Conservation (phyloP, 2,888 invertebrate species). For the Yponomeuta evonymella region DNA sequence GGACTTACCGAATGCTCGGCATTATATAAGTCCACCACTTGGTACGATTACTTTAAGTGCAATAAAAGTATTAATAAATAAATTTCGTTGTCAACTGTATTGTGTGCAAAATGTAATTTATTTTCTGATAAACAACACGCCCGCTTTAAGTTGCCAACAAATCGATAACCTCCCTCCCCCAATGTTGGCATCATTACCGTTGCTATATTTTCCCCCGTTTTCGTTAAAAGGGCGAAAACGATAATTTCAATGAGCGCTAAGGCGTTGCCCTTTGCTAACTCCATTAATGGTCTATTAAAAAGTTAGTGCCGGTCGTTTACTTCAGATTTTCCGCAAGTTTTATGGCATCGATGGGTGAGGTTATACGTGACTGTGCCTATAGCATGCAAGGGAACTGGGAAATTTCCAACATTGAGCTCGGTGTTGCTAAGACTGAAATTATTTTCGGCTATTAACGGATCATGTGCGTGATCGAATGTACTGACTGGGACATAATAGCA, state of each 20-base stretch:
- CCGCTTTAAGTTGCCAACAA: neutral
- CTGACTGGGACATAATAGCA: too few relatives aligned
- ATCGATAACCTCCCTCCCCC: neutral
- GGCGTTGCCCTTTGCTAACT: conserved; percentile 30
- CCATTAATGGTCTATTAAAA: conserved; percentile 45
- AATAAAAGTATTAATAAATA: too few relatives aligned
- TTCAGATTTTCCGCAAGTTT: conserved; percentile 36
- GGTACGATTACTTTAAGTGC: too few relatives aligned
- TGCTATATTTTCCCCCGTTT: neutral
- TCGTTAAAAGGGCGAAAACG: conserved; percentile 22
- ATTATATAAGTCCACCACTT: too few relatives aligned
- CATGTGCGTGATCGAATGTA: too few relatives aligned
- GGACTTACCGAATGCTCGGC: too few relatives aligned
- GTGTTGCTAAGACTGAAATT: too few relatives aligned
- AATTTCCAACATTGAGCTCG: neutral
- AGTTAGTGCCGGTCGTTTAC: conserved; percentile 46
- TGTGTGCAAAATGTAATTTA: too few relatives aligned
- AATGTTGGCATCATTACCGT: neutral
- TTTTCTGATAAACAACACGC: neutral
- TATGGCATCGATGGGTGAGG: conserved; percentile 23
- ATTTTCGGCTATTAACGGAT: too few relatives aligned
- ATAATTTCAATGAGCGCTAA: conserved; percentile 32
- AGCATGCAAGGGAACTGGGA: neutral
- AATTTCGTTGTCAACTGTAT: too few relatives aligned
- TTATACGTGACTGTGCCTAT: neutral